phyloP scores from a whole-genome alignment of 2,113 vertebrate genomes.

The Sialia sialis region DNA sequence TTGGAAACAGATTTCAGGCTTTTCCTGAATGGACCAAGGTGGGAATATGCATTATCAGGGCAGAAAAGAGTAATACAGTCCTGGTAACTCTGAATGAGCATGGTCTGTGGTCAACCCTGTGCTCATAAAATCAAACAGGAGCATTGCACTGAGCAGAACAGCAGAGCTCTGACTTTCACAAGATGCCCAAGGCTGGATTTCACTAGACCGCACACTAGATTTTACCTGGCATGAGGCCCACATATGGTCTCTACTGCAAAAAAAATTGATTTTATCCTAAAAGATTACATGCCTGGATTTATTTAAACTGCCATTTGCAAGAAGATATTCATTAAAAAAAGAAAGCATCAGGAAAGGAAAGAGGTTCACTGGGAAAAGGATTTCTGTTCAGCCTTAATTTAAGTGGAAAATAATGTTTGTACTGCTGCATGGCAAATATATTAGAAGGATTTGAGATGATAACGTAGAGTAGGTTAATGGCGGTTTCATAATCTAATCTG shows the following conservation, averaged over 20 bases:
- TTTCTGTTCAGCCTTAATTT: constrained; percentile 17
- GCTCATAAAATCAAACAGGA: not conserved
- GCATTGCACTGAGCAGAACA: not conserved
- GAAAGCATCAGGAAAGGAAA: constrained; percentile 21
- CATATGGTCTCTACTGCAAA: not conserved
- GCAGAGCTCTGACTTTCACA: not conserved
- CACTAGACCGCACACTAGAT: not conserved
- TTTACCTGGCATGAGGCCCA: not conserved
- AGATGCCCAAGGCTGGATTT: not conserved
- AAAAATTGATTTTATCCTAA: constrained; percentile 7
- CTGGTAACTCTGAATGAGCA: accelerated
- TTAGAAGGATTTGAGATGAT: constrained; percentile 46
- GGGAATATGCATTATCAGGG: not conserved
- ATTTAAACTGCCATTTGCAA: constrained; percentile 34
- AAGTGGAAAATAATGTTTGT: constrained; percentile 44
- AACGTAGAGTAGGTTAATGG: constrained; percentile 43
- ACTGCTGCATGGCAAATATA: not conserved
- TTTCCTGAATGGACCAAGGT: not conserved
- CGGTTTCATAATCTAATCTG: constrained; percentile 46
- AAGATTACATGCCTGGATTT: constrained; percentile 37
- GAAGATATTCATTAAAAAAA: constrained; percentile 12
- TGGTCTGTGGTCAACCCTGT: not conserved
- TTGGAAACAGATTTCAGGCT: not conserved
- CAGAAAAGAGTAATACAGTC: not conserved
- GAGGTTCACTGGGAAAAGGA: not conserved